Percentiles rank a stretch among this genome's conserved stretches.
Conservation (phyloP, 2,888 invertebrate genomes). For the Microplitis manilae region DNA sequence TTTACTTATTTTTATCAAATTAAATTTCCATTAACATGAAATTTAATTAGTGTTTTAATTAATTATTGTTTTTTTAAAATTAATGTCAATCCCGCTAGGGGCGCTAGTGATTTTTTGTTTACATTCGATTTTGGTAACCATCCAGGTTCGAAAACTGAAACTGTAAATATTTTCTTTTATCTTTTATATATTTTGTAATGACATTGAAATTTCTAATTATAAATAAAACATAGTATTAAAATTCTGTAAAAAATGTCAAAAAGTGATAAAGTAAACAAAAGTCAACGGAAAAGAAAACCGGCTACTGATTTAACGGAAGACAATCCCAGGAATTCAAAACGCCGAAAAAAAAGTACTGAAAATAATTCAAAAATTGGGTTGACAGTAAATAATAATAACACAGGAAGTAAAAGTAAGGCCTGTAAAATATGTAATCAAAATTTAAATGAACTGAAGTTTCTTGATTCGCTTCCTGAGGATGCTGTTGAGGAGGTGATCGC, state of each 20-base stretch:
- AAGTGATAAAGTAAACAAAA: neutral
- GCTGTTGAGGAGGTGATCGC: constrained; percentile 39
- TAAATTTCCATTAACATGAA: too few relatives aligned
- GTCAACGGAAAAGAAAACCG: neutral
- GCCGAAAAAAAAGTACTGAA: neutral
- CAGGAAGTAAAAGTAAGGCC: neutral
- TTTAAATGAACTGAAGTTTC: constrained; percentile 2
- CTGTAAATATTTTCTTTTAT: too few relatives aligned
- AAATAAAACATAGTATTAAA: neutral
- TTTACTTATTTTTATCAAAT: too few relatives aligned
- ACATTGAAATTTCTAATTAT: neutral
- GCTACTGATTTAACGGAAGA: neutral
- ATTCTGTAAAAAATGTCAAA: neutral
- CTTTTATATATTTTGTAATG: neutral
- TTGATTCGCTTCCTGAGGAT: constrained; percentile 1
- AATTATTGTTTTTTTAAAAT: neutral
- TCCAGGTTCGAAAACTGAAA: too few relatives aligned
- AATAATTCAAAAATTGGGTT: neutral
- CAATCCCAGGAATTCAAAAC: neutral
- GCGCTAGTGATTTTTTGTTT: neutral
- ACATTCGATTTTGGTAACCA: neutral
- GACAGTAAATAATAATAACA: neutral
- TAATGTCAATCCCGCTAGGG: neutral
- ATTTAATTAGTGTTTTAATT: too few relatives aligned
- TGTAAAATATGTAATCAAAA: constrained; percentile 22